phyloP scores from a whole-genome alignment of 2,888 invertebrate species.

The Athalia rosae region DNA sequence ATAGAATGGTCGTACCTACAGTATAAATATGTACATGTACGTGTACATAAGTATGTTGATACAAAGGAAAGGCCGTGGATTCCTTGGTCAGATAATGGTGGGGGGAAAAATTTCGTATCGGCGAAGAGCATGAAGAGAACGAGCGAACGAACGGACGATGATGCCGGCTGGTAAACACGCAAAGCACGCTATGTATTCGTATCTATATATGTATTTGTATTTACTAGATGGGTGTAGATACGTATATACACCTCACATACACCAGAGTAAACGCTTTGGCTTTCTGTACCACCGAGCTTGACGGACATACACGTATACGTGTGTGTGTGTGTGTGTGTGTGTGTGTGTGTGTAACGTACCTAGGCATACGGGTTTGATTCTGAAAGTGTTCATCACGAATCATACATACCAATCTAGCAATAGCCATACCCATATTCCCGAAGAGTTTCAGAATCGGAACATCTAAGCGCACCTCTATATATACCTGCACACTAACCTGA shows the following conservation, averaged over 20 bases:
- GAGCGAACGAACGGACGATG: not conserved
- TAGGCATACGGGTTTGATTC: too few species aligned
- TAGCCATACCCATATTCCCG: too few species aligned
- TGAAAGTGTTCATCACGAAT: too few species aligned
- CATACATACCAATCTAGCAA: too few species aligned
- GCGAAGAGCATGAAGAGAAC: not conserved
- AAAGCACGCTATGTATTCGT: not conserved
- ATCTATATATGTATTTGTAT: not conserved
- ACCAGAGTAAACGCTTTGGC: too few species aligned
- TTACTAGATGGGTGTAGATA: conserved; percentile 25
- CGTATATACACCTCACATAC: too few species aligned
- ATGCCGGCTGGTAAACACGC: not conserved
- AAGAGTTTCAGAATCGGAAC: too few species aligned
- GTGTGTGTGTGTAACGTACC: not conserved
- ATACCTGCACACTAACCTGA: too few species aligned
- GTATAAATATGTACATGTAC: not conserved
- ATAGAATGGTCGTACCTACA: not conserved
- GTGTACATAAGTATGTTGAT: conserved; percentile 19
- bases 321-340: not conserved
- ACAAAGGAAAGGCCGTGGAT: conserved; percentile 33
- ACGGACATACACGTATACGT: not conserved
- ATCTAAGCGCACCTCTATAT: too few species aligned
- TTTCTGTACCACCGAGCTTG: not conserved
- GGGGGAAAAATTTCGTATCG: conserved; percentile 14
- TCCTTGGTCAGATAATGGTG: not conserved